Percentiles rank a stretch among this genome's conserved stretches.
Conservation (phyloP, 23 tunicate genomes). For the Botrylloides violaceus region DNA sequence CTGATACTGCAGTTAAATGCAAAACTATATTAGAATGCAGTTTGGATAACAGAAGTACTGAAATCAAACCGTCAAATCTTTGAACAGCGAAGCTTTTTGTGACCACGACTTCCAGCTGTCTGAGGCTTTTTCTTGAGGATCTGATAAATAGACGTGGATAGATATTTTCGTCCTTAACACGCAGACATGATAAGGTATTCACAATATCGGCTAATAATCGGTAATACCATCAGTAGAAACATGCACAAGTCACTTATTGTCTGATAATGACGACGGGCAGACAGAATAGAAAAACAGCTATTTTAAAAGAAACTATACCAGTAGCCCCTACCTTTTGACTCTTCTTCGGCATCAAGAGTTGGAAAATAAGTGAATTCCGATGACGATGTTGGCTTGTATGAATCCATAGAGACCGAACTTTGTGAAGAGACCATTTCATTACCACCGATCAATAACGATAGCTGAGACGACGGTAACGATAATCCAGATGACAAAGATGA, state of each 20-base stretch:
- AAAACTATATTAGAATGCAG: neutral
- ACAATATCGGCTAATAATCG: too few species aligned
- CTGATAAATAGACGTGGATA: too few species aligned
- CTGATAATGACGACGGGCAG: too few species aligned
- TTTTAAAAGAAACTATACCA: too few species aligned
- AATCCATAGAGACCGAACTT: neutral
- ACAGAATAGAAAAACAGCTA: too few species aligned
- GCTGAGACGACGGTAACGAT: constrained; percentile 2
- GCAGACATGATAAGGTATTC: too few species aligned
- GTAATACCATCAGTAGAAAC: too few species aligned
- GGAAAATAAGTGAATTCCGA: neutral
- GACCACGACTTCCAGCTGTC: constrained; percentile 13
- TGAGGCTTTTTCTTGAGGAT: neutral
- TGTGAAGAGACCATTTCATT: neutral
- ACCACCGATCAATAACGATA: neutral
- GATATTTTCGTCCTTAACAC: too few species aligned
- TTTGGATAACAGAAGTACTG: neutral
- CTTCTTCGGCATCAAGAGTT: neutral
- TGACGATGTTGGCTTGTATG: neutral
- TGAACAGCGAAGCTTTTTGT: constrained; percentile 10
- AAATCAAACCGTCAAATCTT: constrained; percentile 5
- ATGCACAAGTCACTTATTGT: too few species aligned
- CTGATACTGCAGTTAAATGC: constrained; percentile 30
- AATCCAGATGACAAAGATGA: constrained; percentile 25
- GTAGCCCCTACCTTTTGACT: neutral